phyloP scores from a whole-genome alignment of 1,140 invertebrate species.

The Penaeus indicus region DNA sequence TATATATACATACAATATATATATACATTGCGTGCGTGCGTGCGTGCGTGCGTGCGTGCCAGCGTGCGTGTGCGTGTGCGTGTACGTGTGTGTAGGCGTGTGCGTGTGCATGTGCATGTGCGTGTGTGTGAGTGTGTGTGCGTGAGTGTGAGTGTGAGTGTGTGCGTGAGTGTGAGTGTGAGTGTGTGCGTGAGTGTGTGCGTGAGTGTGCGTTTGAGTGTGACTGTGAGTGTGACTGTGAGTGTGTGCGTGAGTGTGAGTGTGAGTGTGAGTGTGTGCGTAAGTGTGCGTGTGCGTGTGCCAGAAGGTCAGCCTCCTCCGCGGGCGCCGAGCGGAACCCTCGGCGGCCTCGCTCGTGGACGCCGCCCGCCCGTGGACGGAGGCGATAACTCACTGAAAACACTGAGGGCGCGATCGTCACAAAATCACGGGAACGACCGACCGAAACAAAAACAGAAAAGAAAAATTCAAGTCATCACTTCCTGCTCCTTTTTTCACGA shows the following conservation, averaged over 20 bases:
- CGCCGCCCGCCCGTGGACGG: too few relatives aligned
- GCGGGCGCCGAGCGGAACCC: too few relatives aligned
- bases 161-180: not conserved
- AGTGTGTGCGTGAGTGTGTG: conserved; percentile 36
- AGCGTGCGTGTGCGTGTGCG: not conserved
- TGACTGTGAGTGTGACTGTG: not conserved
- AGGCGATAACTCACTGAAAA: too few relatives aligned
- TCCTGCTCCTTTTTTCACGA: too few relatives aligned
- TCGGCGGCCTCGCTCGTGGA: too few relatives aligned
- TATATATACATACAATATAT: not conserved
- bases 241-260: not conserved
- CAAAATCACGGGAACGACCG: too few relatives aligned
- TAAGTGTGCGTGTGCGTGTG: conserved; percentile 19
- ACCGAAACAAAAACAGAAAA: too few relatives aligned
- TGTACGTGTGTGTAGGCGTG: not conserved
- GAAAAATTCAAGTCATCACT: too few relatives aligned
- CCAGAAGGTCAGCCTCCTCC: not conserved
- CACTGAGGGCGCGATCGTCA: too few relatives aligned
- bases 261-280: conserved; percentile 14
- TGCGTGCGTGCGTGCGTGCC: not conserved
- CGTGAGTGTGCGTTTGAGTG: not conserved
- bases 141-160: not conserved
- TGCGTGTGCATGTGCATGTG: conserved; percentile 23
- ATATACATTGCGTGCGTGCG: not conserved
- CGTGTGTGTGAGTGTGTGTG: conserved; percentile 19